Percentiles rank a stretch among this genome's conserved stretches.
Conservation (phyloP, 2,113 vertebrate species). For the Centrocercus urophasianus region DNA sequence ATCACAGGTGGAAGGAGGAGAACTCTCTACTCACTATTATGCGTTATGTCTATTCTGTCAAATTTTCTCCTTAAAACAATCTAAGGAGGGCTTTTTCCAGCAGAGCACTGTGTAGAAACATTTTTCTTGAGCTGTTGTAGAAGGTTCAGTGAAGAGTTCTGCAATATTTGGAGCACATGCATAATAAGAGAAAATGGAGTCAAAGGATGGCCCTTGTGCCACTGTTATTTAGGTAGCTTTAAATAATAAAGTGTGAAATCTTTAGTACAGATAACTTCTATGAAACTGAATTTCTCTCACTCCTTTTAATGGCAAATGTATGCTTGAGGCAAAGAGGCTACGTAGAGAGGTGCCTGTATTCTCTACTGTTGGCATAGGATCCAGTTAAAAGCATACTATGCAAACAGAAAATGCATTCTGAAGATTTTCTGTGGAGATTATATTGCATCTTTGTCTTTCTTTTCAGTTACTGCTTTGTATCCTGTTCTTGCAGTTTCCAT, state of each 20-base stretch:
- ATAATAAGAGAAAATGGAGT: not conserved
- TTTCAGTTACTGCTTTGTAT: not conserved
- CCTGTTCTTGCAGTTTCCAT: not conserved
- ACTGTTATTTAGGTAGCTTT: not conserved
- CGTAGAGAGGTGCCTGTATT: not conserved
- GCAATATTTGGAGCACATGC: conserved; percentile 37
- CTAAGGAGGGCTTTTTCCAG: conserved; percentile 27
- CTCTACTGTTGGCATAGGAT: not conserved
- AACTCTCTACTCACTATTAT: not conserved
- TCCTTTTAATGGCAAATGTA: not conserved
- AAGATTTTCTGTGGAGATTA: not conserved
- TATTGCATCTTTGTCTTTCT: not conserved
- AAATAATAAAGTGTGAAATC: not conserved
- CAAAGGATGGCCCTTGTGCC: not conserved
- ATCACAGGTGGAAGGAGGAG: conserved; percentile 42
- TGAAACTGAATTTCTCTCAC: not conserved
- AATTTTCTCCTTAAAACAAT: conserved; percentile 55
- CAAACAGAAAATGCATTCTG: not conserved
- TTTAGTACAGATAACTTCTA: not conserved
- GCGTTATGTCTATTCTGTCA: not conserved
- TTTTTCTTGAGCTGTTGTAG: conserved; percentile 46
- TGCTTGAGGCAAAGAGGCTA: not conserved
- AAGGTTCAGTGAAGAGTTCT: conserved; percentile 43
- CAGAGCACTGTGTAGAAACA: conserved; percentile 59
- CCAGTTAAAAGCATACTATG: not conserved